Base-by-base conservation (phyloP, 2,797 vertebrate genomes). In the Neostethus bicornis region DNA sequence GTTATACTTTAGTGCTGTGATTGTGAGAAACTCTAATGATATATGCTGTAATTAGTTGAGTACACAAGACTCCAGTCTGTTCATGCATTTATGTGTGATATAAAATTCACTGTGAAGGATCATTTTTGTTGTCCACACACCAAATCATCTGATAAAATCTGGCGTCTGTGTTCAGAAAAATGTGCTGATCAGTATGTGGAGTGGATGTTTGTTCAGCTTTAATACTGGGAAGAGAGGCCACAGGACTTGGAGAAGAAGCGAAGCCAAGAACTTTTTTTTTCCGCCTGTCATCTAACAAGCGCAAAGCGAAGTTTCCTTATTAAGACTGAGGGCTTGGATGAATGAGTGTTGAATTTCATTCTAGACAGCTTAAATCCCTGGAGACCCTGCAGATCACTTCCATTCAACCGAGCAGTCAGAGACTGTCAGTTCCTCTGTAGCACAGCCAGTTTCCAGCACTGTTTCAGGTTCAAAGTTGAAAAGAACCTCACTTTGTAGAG, bases 171-270 rank as follows among this genome's bases (percentile, higher is more conserved):
- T 52, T 53, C 65, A 75, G 61, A 69, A 59, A 78, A 69, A 57
- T 74, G 56, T 53, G 75, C 73, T 79, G 79, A 77, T 75, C 66
- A 66, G 54, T 62, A 50, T 78, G 41, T 20, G 23, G 25, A 57
- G 35, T 14, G 41, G 45, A 41, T 90, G 81, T 91, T 91, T 91
- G 84, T 90, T 91, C 88, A 90, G 85, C 85, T 89, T 90, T 87
- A 71, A 82, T 62, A 53, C 54, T 53, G 79, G 77, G 84, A 46
- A 77, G 75, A 67, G 82, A 86, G 73, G 58, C 80, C 74, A 60
- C 78, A 82, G 74, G 47, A 71, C 41, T 35, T 61, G 71, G 42
- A 75, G 64, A 71, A 73, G 54, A 73, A 57, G 79, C 54, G 47
- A 37, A 72, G 69, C 45, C 62, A 55, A 59, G 48, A 54, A 37